Conservation (phyloP, 2,888 invertebrate genomes). For the Meghimatium bilineatum region DNA sequence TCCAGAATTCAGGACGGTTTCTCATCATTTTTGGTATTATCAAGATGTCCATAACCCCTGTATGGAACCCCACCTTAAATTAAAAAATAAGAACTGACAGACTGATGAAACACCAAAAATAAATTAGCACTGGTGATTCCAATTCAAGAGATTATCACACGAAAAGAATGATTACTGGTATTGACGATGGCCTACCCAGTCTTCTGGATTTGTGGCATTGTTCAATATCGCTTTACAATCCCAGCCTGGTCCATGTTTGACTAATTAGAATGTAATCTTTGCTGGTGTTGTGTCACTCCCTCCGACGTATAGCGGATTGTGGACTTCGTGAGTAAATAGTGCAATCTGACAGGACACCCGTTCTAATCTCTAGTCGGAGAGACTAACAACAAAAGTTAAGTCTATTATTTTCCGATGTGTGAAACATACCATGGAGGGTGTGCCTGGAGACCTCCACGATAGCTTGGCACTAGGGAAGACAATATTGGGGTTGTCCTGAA, state of each 20-base stretch:
- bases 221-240: not conserved
- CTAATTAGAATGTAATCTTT: slow-evolving; percentile 22
- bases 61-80: not conserved
- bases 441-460: no score
- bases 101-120: slow-evolving; percentile 1
- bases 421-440: no score
- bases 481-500: no score
- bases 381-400: not conserved
- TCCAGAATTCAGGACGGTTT: slow-evolving; percentile 13
- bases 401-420: not conserved
- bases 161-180: not conserved
- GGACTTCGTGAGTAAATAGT: not conserved
- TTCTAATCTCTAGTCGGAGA: not conserved
- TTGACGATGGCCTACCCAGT: not conserved
- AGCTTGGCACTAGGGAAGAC: no score
- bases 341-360: not conserved
- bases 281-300: not conserved
- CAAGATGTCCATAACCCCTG: not conserved
- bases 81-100: not conserved
- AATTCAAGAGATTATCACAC: not conserved
- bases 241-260: not conserved
- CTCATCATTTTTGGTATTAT: not conserved
- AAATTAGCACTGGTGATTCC: not conserved
- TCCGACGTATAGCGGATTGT: not conserved
- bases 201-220: not conserved